A percentile compares a stretch with the other conserved stretches of the same genome.
phyloP scores from a whole-genome alignment of 92 coral and sea anemone genomes.

The Zoanthus solanderi region DNA sequence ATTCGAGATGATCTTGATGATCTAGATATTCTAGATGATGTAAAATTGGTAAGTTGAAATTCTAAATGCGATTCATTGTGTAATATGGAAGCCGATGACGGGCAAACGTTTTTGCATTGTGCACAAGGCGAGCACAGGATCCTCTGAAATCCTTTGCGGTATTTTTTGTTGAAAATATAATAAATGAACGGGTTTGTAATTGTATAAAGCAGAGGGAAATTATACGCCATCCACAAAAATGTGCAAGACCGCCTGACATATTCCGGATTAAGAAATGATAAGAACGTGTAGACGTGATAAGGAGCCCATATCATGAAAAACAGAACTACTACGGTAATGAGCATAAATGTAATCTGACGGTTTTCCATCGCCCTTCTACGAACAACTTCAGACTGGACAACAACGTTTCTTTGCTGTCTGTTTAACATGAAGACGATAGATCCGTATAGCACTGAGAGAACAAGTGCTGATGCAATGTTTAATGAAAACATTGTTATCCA shows the following conservation, averaged over 20 bases:
- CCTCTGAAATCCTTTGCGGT: constrained; percentile 26
- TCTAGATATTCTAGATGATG: not conserved
- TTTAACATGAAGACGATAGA: not conserved
- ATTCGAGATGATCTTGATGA: too few species aligned
- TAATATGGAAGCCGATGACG: not conserved
- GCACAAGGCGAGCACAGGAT: constrained; percentile 8
- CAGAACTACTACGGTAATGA: constrained; percentile 19
- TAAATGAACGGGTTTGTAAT: constrained; percentile 32
- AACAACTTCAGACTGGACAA: constrained; percentile 26
- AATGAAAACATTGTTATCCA: constrained; percentile 37
- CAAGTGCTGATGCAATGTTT: constrained; percentile 13
- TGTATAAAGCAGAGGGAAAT: constrained; percentile 25
- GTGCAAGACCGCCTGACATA: constrained; percentile 16
- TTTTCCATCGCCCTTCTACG: constrained; percentile 25
- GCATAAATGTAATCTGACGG: constrained; percentile 28
- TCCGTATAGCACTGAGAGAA: constrained; percentile 2
- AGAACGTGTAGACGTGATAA: constrained; percentile 33
- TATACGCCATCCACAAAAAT: constrained; percentile 32
- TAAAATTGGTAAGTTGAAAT: not conserved
- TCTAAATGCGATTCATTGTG: not conserved
- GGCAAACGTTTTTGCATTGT: not conserved
- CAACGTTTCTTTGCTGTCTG: constrained; percentile 22
- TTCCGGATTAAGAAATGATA: constrained; percentile 15
- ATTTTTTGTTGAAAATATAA: constrained; percentile 29
- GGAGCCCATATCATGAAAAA: constrained; percentile 36